A percentile compares a stretch with the other conserved stretches of the same genome.
phyloP scores from a whole-genome alignment of 2,113 vertebrate species.

The Mus spicilegus region DNA sequence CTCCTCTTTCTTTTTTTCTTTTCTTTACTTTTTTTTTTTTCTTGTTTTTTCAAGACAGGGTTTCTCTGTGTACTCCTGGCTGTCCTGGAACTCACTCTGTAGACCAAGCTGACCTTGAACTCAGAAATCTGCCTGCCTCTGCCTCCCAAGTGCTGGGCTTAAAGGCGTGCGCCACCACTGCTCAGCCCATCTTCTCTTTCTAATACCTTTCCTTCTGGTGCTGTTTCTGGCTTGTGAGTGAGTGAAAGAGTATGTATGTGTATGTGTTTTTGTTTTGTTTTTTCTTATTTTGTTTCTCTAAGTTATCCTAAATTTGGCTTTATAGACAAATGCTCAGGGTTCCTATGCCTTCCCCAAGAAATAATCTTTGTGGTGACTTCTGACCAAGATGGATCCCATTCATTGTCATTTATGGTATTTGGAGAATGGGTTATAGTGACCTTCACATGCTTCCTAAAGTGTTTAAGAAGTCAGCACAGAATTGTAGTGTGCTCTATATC shows the following conservation, averaged over 20 bases:
- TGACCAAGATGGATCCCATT: not conserved
- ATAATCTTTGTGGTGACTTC: slow-evolving; percentile 40
- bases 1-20: not conserved
- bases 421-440: not conserved
- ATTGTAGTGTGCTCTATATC: no score
- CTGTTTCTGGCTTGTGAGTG: not conserved
- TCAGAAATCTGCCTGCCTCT: no score
- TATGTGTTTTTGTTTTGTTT: no score
- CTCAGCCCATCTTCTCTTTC: not conserved
- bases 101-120: no score
- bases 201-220: not conserved
- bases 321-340: not conserved
- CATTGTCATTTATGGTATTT: slow-evolving; percentile 8
- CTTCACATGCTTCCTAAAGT: not conserved
- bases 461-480: slow-evolving; percentile 8
- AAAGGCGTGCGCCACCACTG: no score
- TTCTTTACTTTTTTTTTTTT: no score
- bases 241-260: not conserved
- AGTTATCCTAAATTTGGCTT: not conserved
- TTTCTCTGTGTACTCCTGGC: no score
- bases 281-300: no score
- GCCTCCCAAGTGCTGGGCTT: no score
- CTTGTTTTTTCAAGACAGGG: no score
- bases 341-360: not conserved
- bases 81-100: no score